Base-by-base conservation (phyloP, 2,113 vertebrate genomes). In the Erpornis zantholeuca region DNA sequence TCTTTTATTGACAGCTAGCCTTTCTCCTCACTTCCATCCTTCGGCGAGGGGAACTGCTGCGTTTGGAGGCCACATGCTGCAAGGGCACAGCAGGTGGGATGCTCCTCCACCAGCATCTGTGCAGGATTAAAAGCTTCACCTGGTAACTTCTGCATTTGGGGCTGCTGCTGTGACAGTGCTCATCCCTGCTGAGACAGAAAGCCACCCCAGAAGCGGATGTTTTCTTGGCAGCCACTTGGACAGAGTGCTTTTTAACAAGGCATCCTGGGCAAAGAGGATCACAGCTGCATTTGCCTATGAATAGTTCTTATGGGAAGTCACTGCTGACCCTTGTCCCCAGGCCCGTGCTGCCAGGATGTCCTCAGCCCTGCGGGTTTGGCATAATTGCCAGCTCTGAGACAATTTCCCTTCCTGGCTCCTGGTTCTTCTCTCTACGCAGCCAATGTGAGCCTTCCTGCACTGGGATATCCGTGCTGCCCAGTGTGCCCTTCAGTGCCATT, bases 231-330 rank as follows among this genome's bases (percentile, higher is more conserved):
- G 56, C 80, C 45, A 2, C 83, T 92, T 1, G 11, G 70, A 90
- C 86, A 93, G 87, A 93, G 63, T 0, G 0, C 76, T 93, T 89
- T 92, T 80, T 33, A 92, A 68, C 38, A 57, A 89, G 47, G 38
- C 44, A 0, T 61, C 44, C 38, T 1, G 2, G 11, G 69, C 29
- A 11, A 77, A 72, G 36, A 54, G 64, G 61, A 65, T 50, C 3
- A 1, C 93, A 96, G 94, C 94, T 96, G 96, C 71, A 4, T 88
- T 87, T 87, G 71, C 73, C 87, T 94, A 65, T 94, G 86, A 96
- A 92, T 94, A 97, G 89, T 52, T 88, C 63, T 85, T 8, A 0
- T 75, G 76, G 92, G 77, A 96, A 95, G 70, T 84, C 64, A 52
- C 9, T 49, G 76, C 87, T 91, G 94, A 94, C 85, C 94, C 68